phyloP scores from a whole-genome alignment of 2,797 vertebrate species.

The Adrianichthys oophorus region DNA sequence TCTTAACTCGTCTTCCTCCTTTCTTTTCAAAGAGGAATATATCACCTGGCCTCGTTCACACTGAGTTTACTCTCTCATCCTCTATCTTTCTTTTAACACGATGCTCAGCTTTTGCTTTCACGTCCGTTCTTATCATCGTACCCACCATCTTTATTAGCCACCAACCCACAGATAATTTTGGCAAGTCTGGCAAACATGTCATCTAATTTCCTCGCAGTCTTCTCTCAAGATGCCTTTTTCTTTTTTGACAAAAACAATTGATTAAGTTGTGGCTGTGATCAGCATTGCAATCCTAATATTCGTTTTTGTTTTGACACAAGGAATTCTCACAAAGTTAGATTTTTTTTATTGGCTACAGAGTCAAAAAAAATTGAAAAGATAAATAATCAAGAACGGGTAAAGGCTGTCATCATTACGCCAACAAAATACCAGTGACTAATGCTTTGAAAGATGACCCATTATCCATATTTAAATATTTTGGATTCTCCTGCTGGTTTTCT shows the following conservation, averaged over 20 bases:
- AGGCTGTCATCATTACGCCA: too few species aligned
- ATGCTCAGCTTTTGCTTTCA: conserved; percentile 27
- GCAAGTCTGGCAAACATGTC: conserved; percentile 53
- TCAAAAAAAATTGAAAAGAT: too few species aligned
- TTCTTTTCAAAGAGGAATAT: conserved; percentile 25
- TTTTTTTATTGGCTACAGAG: too few species aligned
- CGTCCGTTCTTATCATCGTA: conserved; percentile 23
- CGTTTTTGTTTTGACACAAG: not conserved
- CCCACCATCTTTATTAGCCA: conserved; percentile 32
- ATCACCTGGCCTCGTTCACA: conserved; percentile 22
- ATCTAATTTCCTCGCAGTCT: conserved; percentile 17
- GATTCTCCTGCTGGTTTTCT: too few species aligned
- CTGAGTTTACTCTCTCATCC: not conserved
- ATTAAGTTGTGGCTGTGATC: not conserved
- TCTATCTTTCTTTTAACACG: conserved; percentile 5
- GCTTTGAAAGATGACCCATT: too few species aligned
- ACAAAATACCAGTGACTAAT: too few species aligned
- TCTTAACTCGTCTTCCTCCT: conserved; percentile 13
- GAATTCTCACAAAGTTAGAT: not conserved
- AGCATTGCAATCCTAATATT: not conserved
- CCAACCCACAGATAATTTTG: conserved; percentile 42
- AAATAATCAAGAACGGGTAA: too few species aligned
- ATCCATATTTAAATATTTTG: too few species aligned
- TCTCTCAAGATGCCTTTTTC: conserved; percentile 28
- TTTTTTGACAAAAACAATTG: conserved; percentile 10